Percentiles rank a stretch among this genome's conserved stretches.
phyloP scores from a whole-genome alignment of 2,888 invertebrate genomes.

The Hemaris fuciformis region DNA sequence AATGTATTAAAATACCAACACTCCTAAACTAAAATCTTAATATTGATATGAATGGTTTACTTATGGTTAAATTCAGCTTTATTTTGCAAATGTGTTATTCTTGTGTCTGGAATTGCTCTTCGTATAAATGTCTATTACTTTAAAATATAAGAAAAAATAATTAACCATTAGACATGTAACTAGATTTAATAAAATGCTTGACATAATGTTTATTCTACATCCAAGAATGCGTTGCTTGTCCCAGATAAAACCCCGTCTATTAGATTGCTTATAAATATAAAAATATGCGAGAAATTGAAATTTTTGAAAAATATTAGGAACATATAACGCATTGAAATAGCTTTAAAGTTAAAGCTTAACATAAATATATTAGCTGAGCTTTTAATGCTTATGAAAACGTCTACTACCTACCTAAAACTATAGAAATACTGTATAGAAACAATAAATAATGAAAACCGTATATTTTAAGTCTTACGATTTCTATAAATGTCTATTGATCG shows the following conservation, averaged over 20 bases:
- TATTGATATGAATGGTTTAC: constrained; percentile 37
- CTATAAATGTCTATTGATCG: neutral
- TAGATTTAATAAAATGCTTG: constrained; percentile 44
- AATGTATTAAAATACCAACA: neutral
- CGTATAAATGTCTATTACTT: constrained; percentile 28
- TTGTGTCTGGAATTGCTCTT: constrained; percentile 56
- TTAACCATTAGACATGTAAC: constrained; percentile 18
- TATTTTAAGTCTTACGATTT: too few relatives aligned
- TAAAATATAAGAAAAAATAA: constrained; percentile 28
- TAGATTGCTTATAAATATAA: constrained; percentile 39
- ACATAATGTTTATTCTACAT: constrained; percentile 38
- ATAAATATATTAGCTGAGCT: constrained; percentile 11
- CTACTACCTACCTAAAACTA: neutral
- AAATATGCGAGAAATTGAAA: neutral
- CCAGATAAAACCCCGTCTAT: constrained; percentile 41
- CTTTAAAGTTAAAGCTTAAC: constrained; percentile 16
- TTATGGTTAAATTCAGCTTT: constrained; percentile 47
- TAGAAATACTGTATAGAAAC: neutral
- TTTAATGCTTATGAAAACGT: constrained; percentile 5
- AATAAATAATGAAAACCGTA: neutral
- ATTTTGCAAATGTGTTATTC: constrained; percentile 56
- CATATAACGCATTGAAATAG: constrained; percentile 17
- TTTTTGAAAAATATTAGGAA: neutral
- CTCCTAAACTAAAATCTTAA: neutral
- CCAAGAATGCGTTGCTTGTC: constrained; percentile 65